Evolutionary conservation across 64 coral and sea anemone genomes (phyloP), one percentile per base, ranked within the genome.

Genomic region (Actinia equina): DNA sequence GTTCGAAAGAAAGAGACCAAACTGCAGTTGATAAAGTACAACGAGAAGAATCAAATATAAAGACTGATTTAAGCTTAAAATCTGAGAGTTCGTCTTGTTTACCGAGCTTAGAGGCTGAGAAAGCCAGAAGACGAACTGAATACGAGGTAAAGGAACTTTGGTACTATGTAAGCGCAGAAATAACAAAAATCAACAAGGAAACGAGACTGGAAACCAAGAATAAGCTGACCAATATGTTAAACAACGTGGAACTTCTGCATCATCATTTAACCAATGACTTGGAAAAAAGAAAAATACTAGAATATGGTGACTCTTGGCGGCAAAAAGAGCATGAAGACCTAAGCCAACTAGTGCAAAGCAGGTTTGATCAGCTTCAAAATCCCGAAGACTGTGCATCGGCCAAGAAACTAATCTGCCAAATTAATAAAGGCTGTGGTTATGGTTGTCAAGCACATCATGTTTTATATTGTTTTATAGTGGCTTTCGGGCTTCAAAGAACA

Each of bases 401-500:
- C 45, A 95, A 94, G 77, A 99, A 99, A 86, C 88, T 99, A 11
- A 59, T 93, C 42, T 99, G 97, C 62, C 90, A 95, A 64, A 43
- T 99, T 16, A 95, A 99, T 80, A 99, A 99, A 89, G 91, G 91
- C 2, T 99, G 97, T 52, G 97, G 97, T 14, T 99, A 99, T 64
- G 97, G 93, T 17, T 99, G 97, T n/a, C 97, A 99, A 42, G 89
- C 92, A 13, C 97, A 99, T 44, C 97, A 99, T 82, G 54, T 99
- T 19, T 79, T 99, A 30, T 99, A 99, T 64, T 99, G 97, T 91
- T 99, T 99, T 30, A 88, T 99, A 58, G 88, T 95, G 19, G 97
- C 93, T 54, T 99, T 88, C 78, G 97, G 97, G 6, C 52, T 89
- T 43, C 69, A 93, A 55, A 90, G 97, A 74, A 99, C 97, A 37